Conservation (phyloP, 1,140 invertebrate genomes). For the Drosophila bifasciata region DNA sequence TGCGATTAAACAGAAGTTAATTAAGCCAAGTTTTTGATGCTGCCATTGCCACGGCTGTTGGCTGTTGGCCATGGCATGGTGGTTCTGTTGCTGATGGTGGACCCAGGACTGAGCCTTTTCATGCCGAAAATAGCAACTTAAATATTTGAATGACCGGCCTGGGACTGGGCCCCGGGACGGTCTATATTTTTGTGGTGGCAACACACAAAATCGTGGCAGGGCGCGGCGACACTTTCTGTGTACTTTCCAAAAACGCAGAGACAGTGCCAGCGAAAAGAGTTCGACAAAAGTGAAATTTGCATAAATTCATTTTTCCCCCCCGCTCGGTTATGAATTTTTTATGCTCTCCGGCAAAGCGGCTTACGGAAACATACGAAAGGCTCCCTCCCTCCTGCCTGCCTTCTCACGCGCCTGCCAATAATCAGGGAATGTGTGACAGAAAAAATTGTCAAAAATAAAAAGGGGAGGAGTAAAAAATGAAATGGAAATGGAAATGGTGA, state of each 20-base stretch:
- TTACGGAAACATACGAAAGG: slow-evolving; percentile 10
- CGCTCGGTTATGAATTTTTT: slow-evolving; percentile 74
- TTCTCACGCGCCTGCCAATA: slow-evolving; percentile 65
- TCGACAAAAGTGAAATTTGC: slow-evolving; percentile 72
- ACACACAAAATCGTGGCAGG: neutral
- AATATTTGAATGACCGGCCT: slow-evolving; percentile 62
- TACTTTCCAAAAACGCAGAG: slow-evolving; percentile 1
- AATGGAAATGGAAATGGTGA: slow-evolving; percentile 26
- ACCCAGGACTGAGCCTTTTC: slow-evolving; percentile 62
- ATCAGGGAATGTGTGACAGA: slow-evolving; percentile 49
- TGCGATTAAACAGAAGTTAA: slow-evolving; percentile 76
- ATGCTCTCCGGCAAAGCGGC: slow-evolving; percentile 51
- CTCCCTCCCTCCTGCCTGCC: no score
- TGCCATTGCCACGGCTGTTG: slow-evolving; percentile 38
- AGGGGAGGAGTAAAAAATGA: slow-evolving; percentile 6
- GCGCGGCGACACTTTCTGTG: slow-evolving; percentile 28
- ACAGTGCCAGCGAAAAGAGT: slow-evolving; percentile 68
- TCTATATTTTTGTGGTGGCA: neutral
- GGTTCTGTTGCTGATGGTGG: slow-evolving; percentile 42
- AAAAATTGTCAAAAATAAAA: slow-evolving; percentile 31
- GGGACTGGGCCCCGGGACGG: no score
- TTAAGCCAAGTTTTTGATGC: slow-evolving; percentile 74
- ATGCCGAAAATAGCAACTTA: slow-evolving; percentile 71
- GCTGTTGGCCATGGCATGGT: slow-evolving; percentile 9
- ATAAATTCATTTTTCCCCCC: slow-evolving; percentile 65